Evolutionary conservation across 1,140 invertebrate species (phyloP).

Genomic region (Heliconius melpomene): DNA sequence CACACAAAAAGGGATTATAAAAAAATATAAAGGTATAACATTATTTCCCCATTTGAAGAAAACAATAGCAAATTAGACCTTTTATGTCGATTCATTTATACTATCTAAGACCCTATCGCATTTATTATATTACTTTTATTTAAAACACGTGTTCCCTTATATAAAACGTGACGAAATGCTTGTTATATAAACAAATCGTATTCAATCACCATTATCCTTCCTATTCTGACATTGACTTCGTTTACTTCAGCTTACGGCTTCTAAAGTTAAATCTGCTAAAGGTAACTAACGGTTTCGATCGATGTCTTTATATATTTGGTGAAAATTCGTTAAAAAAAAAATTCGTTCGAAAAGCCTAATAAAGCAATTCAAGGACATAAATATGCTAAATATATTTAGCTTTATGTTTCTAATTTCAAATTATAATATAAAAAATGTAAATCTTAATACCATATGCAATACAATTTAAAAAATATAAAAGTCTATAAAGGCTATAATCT

Average conservation of each 20-base stretch:
- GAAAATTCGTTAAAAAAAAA: neutral
- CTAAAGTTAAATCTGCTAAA: neutral
- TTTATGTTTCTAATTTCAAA: no score
- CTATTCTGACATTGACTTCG: slow-evolving; percentile 7
- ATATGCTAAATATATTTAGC: no score
- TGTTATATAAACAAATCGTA: neutral
- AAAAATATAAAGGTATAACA: neutral
- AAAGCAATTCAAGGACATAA: no score
- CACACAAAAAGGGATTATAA: neutral
- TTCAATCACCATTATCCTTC: slow-evolving; percentile 3
- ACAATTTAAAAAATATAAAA: no score
- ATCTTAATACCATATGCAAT: no score
- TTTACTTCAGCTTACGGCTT: neutral
- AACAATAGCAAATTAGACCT: neutral
- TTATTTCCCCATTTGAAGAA: neutral
- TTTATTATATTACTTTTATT: neutral
- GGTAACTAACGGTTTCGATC: neutral
- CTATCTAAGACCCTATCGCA: neutral
- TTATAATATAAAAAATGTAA: no score
- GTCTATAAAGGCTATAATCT: no score
- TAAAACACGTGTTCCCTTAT: neutral
- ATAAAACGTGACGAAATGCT: neutral
- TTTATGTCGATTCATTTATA: neutral
- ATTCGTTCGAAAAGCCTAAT: no score
- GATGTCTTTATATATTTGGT: neutral